phyloP scores from a whole-genome alignment of 1,140 invertebrate genomes.

The Ptiloglossa arizonensis region DNA sequence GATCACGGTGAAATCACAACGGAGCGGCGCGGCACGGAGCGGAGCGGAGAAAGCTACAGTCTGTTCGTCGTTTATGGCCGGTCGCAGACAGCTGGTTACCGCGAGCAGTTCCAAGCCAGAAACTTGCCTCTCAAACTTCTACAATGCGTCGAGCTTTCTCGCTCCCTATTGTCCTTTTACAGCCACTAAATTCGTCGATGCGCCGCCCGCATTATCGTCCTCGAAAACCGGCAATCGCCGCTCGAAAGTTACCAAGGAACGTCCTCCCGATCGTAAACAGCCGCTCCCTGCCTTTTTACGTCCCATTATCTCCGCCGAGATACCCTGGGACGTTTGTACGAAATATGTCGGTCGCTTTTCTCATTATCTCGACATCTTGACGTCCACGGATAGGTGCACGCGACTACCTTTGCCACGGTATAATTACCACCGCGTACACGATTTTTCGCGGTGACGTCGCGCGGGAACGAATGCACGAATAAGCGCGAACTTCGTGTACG shows the following conservation, averaged over 20 bases:
- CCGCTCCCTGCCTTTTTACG: slow-evolving; percentile 22
- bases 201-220: slow-evolving; percentile 26
- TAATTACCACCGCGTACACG: background rate
- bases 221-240: slow-evolving; percentile 14
- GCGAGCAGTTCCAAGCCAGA: background rate
- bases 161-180: slow-evolving; percentile 57
- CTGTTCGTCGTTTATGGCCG: slow-evolving; percentile 56
- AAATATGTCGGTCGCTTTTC: background rate
- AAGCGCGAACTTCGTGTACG: too few relatives aligned
- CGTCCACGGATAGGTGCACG: background rate
- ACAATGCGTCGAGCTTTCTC: slow-evolving; percentile 29
- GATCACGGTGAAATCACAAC: slow-evolving; percentile 66
- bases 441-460: too few relatives aligned
- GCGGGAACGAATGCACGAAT: too few relatives aligned
- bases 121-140: slow-evolving; percentile 40
- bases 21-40: too few relatives aligned
- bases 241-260: slow-evolving; percentile 26
- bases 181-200: slow-evolving; percentile 57
- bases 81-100: slow-evolving; percentile 57
- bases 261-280: slow-evolving; percentile 41
- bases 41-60: slow-evolving; percentile 65
- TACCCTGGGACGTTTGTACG: background rate
- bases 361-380: slow-evolving; percentile 9
- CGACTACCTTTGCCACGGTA: background rate
- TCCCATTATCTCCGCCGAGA: slow-evolving; percentile 10